Conservation (phyloP, 2,797 vertebrate species). For the Sebastes wilsoni region DNA sequence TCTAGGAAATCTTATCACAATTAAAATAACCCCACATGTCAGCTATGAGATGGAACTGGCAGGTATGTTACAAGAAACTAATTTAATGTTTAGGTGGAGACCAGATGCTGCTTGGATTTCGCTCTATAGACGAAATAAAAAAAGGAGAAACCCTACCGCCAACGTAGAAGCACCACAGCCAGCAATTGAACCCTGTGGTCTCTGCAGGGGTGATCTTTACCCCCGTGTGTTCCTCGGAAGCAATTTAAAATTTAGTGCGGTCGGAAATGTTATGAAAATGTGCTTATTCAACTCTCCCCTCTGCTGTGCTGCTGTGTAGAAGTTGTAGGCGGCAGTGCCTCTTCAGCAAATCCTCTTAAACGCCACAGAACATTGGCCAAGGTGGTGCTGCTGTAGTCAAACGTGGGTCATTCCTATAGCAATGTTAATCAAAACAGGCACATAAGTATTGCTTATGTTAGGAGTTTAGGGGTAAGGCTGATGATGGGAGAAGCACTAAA, state of each 20-base stretch:
- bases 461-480: not conserved
- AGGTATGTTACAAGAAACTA: not conserved
- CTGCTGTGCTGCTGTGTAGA: constrained; percentile 16
- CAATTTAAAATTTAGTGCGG: constrained; percentile 10
- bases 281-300: constrained; percentile 33
- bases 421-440: not conserved
- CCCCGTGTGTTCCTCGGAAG: not conserved
- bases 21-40: not conserved
- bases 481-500: not conserved
- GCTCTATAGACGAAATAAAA: not conserved
- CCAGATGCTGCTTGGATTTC: not conserved
- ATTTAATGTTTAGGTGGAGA: not conserved
- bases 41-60: not conserved
- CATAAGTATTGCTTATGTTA: not conserved
- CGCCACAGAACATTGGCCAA: constrained; percentile 4
- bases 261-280: constrained; percentile 34
- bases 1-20: not conserved
- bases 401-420: not conserved
- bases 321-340: constrained; percentile 25
- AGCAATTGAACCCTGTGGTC: not conserved
- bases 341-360: constrained; percentile 51
- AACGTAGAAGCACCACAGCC: not conserved
- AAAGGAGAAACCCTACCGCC: not conserved
- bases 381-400: constrained; percentile 6
- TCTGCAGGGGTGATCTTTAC: constrained; percentile 2